Evolutionary conservation across 2,797 vertebrate species (phyloP).

Genomic region (Sebastes aleutianus): DNA sequence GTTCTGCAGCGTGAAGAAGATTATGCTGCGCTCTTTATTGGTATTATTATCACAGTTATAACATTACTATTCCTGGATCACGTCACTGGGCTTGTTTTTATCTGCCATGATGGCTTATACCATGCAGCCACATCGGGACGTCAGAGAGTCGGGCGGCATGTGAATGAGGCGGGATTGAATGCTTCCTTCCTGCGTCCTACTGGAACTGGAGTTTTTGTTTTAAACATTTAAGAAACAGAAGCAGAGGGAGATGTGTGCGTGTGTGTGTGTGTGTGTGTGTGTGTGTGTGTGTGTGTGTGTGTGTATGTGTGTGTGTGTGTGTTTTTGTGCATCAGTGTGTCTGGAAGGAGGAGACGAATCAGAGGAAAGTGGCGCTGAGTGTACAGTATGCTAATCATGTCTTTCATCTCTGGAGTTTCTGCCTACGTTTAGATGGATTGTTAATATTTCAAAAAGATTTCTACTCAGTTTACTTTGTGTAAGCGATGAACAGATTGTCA

Average conservation of each 20-base stretch:
- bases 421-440: background rate
- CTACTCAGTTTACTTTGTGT: background rate
- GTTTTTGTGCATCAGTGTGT: background rate
- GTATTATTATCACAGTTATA: slow-evolving; percentile 37
- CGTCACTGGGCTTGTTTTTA: slow-evolving; percentile 32
- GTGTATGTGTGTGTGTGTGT: background rate
- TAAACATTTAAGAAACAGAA: background rate
- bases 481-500: background rate
- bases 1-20: slow-evolving; percentile 9
- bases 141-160: slow-evolving; percentile 34
- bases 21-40: slow-evolving; percentile 5
- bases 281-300: background rate
- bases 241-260: background rate
- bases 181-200: background rate
- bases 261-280: background rate
- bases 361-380: background rate
- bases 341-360: background rate
- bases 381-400: background rate
- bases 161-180: slow-evolving; percentile 34
- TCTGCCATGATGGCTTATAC: slow-evolving; percentile 28
- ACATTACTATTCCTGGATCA: slow-evolving; percentile 22
- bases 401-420: slow-evolving; percentile 1
- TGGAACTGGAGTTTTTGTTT: background rate
- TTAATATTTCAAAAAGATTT: background rate
- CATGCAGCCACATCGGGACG: slow-evolving; percentile 23